phyloP scores from a whole-genome alignment of 2,113 vertebrate species.

The Corvus cornix region DNA sequence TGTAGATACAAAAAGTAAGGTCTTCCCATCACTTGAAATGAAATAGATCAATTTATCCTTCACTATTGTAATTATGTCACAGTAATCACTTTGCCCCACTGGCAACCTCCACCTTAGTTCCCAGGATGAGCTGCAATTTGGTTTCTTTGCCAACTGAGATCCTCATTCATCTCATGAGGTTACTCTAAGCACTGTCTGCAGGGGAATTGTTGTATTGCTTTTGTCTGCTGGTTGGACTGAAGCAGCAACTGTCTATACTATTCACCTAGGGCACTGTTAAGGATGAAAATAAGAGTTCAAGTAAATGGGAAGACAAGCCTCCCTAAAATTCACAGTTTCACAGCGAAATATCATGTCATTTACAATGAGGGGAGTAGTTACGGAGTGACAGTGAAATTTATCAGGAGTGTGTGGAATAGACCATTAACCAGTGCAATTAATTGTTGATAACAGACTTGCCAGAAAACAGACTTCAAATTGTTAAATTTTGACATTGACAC shows the following conservation, averaged over 20 bases:
- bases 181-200: not conserved
- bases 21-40: not conserved
- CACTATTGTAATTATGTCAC: not conserved
- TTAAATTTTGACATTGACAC: not conserved
- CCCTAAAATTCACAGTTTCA: not conserved
- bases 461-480: not conserved
- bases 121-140: not conserved
- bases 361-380: not conserved
- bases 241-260: not conserved
- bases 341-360: not conserved
- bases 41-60: not conserved
- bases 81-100: not conserved
- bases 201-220: not conserved
- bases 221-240: not conserved
- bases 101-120: not conserved
- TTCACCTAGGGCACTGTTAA: not conserved
- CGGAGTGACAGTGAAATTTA: not conserved
- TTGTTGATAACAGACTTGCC: not conserved
- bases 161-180: not conserved
- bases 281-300: not conserved
- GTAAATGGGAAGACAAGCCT: not conserved
- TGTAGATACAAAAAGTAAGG: not conserved
- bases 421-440: not conserved
- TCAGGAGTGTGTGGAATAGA: not conserved
- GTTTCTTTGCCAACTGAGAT: not conserved